Percentiles rank a stretch among this genome's conserved stretches.
Conservation (phyloP, 1,140 invertebrate species). For the Asbolus verrucosus region DNA sequence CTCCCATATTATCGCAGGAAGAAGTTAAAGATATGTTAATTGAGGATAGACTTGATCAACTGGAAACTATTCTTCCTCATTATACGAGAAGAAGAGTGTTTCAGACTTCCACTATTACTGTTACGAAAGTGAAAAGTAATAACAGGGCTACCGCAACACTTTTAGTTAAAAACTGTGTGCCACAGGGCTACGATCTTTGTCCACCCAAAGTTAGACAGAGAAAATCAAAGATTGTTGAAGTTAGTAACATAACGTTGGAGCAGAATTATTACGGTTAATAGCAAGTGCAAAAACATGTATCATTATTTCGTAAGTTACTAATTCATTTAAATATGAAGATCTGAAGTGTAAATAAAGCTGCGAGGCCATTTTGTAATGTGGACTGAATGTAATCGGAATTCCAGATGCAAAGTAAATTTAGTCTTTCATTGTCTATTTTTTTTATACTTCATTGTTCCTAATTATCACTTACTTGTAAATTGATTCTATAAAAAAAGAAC, state of each 20-base stretch:
- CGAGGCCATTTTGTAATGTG: too few species aligned
- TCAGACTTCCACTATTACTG: slow-evolving; percentile 61
- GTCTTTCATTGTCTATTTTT: too few species aligned
- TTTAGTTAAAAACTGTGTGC: slow-evolving; percentile 62
- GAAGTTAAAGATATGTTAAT: slow-evolving; percentile 60
- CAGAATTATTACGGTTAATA: slow-evolving; percentile 26
- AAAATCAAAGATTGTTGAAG: slow-evolving; percentile 57
- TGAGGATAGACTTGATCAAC: slow-evolving; percentile 61
- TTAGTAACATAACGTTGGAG: slow-evolving; percentile 14
- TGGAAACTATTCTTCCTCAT: slow-evolving; percentile 62
- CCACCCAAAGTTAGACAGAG: slow-evolving; percentile 50
- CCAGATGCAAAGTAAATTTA: too few species aligned
- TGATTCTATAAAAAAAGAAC: too few species aligned
- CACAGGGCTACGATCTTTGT: slow-evolving; percentile 57
- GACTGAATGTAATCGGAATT: too few species aligned
- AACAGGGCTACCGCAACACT: slow-evolving; percentile 59
- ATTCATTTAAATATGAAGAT: too few species aligned
- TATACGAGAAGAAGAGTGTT: slow-evolving; percentile 60
- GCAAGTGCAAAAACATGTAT: too few species aligned
- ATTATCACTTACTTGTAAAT: too few species aligned
- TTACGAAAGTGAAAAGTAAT: slow-evolving; percentile 60
- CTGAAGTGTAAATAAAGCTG: too few species aligned
- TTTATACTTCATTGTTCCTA: too few species aligned
- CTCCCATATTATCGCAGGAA: slow-evolving; percentile 49
- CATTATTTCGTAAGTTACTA: too few species aligned